These are phyloP conservation scores for Argynnis bischoffii DNA, from an alignment of 2,888 invertebrate genomes.

Conservation along the genomic window DNA sequence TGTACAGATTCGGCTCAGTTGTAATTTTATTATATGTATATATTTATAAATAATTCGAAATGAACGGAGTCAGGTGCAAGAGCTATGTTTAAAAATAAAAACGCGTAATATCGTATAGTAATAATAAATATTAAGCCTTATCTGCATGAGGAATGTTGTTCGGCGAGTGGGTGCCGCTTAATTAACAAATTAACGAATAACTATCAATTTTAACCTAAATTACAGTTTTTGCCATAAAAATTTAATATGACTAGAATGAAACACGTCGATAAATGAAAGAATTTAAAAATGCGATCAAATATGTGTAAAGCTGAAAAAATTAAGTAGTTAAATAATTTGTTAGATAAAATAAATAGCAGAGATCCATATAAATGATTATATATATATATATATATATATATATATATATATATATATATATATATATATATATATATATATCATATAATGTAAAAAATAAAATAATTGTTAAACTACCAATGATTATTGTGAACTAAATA, in stretches of 20 bases:
- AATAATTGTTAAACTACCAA: too few relatives aligned
- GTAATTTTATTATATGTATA: too few relatives aligned
- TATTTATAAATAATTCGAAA: neutral
- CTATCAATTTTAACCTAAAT: slow-evolving; percentile 23
- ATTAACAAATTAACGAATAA: slow-evolving; percentile 22
- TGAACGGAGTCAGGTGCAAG: neutral
- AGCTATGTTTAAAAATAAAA: neutral
- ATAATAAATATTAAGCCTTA: slow-evolving; percentile 17
- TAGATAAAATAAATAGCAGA: too few relatives aligned
- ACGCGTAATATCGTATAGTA: slow-evolving; percentile 5
- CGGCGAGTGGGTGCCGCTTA: slow-evolving; percentile 14
- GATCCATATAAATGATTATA: too few relatives aligned
- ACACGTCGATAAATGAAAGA: neutral
- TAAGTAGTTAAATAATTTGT: too few relatives aligned
- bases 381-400: too few relatives aligned
- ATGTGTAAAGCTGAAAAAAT: neutral
- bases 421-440: too few relatives aligned
- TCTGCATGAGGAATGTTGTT: slow-evolving; percentile 17
- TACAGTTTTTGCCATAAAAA: slow-evolving; percentile 20
- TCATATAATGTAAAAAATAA: too few relatives aligned
- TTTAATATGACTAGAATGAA: slow-evolving; percentile 7
- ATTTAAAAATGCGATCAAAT: slow-evolving; percentile 4
- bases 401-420: too few relatives aligned
- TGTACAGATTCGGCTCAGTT: too few relatives aligned
- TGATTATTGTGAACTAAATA: too few relatives aligned